Percentiles rank a stretch among this genome's conserved stretches.
These are phyloP conservation scores for Mesaphorura yosii DNA, from an alignment of 1,140 invertebrate genomes.

Conservation along the genomic window DNA sequence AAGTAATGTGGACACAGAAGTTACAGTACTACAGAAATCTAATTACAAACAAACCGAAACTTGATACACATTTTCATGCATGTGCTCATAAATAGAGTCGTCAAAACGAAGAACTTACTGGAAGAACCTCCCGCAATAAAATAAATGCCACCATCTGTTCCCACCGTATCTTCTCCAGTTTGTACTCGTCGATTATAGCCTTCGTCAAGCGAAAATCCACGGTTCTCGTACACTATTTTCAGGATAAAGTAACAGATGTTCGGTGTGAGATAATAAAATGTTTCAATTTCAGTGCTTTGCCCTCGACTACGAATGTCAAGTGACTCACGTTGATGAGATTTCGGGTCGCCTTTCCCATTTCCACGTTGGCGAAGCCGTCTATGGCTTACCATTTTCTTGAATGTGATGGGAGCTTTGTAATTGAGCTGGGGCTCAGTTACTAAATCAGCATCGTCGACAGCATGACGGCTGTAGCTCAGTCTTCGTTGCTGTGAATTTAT, in stretches of 20 bases:
- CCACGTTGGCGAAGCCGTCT: too few relatives aligned
- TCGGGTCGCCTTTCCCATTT: too few relatives aligned
- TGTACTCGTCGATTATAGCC: too few relatives aligned
- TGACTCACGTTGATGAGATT: too few relatives aligned
- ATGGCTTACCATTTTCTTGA: conserved; percentile 60
- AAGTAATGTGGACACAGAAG: too few relatives aligned
- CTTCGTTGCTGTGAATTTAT: conserved; percentile 55
- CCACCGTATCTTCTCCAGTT: background rate
- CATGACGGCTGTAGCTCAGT: conserved; percentile 78
- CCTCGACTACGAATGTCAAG: too few relatives aligned
- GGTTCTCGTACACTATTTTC: conserved; percentile 25
- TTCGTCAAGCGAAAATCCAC: conserved; percentile 29
- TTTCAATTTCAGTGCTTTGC: too few relatives aligned
- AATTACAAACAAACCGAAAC: too few relatives aligned
- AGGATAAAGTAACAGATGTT: too few relatives aligned
- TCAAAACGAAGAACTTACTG: conserved; percentile 21
- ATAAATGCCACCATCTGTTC: conserved; percentile 29
- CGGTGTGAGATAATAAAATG: background rate
- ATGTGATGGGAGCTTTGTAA: conserved; percentile 83
- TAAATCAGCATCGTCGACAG: conserved; percentile 75
- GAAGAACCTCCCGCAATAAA: conserved; percentile 29
- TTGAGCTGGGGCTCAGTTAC: conserved; percentile 58
- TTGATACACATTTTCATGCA: too few relatives aligned
- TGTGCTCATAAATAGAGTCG: too few relatives aligned
- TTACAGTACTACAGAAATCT: too few relatives aligned